Base-by-base conservation (phyloP, 1,140 invertebrate genomes). In the Pseudomyrmex pallidus region DNA sequence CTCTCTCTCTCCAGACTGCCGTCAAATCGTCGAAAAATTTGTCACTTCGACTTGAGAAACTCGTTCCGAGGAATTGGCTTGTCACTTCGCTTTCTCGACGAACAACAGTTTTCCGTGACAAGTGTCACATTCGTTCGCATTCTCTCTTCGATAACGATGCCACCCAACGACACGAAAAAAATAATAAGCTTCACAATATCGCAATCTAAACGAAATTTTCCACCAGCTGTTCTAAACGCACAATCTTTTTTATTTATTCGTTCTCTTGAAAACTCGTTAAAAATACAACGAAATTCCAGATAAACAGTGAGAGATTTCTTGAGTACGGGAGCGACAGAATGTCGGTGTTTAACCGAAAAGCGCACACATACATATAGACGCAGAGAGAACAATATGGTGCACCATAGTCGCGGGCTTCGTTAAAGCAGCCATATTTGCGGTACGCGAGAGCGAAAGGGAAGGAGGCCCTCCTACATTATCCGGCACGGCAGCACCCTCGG, bases 401-500 rank as follows among this genome's bases (percentile, higher is more conserved):
- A 86, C 84, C 67, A 85, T 85, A 84, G 80, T 84, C 82, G 77
- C 84, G 89, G 87, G 87, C 89, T 93, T 92, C 83, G 91, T 93
- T 92, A 91, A 92, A 92, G 92, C 91, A 90, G 93, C 93, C 93
- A 94, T 94, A 93, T 93, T 94, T 93, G 91, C 90, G 87, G 82
- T 86, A 63, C 73, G 66, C 77, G 87, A 59, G 46, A 74, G 63
- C 73, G 85, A 87, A 82, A 80, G 85, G 67, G 70, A 80, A 85
- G 59, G 78, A 59, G 85, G 83, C 73, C 88, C 90, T 91, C 89
- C 91, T 92, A 91, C 90, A 89, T 92, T 88, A 90, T 91, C 89
- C 87, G 85, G 82, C 85, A 89, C 87, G 86, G 89, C 90, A 91
- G 90, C 92, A 80, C 76, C 76, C 76, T 80, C 76, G 88, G 88